These are phyloP conservation scores for Marasmarcha lunaedactyla DNA, from an alignment of 2,888 invertebrate species.

Conservation along the genomic window DNA sequence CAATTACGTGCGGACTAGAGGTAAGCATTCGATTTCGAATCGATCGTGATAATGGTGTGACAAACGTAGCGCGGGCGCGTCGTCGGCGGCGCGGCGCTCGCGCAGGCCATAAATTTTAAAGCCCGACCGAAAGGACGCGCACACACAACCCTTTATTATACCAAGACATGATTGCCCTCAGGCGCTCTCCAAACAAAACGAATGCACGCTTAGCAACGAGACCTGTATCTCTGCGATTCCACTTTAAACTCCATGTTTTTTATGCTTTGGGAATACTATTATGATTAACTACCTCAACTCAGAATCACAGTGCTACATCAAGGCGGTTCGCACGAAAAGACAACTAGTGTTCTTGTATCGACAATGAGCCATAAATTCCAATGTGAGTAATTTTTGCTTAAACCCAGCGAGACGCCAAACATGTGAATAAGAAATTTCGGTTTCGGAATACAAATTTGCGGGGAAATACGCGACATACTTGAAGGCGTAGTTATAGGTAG, in stretches of 20 bases:
- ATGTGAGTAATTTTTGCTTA: slow-evolving; percentile 28
- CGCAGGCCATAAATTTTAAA: slow-evolving; percentile 50
- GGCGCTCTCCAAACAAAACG: slow-evolving; percentile 51
- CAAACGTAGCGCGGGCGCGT: slow-evolving; percentile 45
- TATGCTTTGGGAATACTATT: slow-evolving; percentile 27
- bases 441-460: slow-evolving; percentile 43
- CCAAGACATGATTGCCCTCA: slow-evolving; percentile 63
- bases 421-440: slow-evolving; percentile 28
- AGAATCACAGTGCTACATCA: slow-evolving; percentile 24
- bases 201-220: slow-evolving; percentile 51
- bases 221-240: slow-evolving; percentile 38
- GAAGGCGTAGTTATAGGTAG: slow-evolving; percentile 32
- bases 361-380: slow-evolving; percentile 31
- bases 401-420: slow-evolving; percentile 24
- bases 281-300: slow-evolving; percentile 18
- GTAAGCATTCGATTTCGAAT: slow-evolving; percentile 21
- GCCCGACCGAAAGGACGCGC: slow-evolving; percentile 45
- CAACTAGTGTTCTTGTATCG: slow-evolving; percentile 11
- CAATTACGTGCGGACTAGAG: slow-evolving; percentile 31
- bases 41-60: slow-evolving; percentile 50
- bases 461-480: slow-evolving; percentile 41
- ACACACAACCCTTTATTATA: slow-evolving; percentile 61
- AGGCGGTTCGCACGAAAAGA: slow-evolving; percentile 13
- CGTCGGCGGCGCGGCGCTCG: slow-evolving; percentile 36
- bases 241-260: slow-evolving; percentile 35